Percentiles rank a stretch among this genome's conserved stretches.
These are phyloP conservation scores for Ornithoptera priamus DNA, from an alignment of 2,888 invertebrate species.

Conservation along the genomic window DNA sequence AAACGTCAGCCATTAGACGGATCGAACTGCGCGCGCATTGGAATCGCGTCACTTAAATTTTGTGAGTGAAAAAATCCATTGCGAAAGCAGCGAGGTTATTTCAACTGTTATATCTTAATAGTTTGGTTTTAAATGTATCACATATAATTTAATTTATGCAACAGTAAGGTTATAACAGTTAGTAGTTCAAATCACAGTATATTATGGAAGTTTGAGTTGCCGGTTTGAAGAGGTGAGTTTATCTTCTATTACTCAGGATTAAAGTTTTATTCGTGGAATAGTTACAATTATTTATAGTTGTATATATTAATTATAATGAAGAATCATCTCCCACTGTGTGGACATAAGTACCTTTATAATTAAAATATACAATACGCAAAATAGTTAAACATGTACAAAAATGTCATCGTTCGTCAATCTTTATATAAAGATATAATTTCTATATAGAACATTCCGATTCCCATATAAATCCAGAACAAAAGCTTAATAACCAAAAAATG, in stretches of 20 bases:
- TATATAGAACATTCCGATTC: too few species aligned
- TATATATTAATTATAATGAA: too few species aligned
- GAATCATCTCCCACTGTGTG: too few species aligned
- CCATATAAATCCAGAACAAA: too few species aligned
- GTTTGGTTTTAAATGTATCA: conserved; percentile 11
- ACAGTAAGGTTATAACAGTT: neutral
- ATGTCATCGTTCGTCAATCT: too few species aligned
- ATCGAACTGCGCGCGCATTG: conserved; percentile 69
- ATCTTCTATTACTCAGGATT: neutral
- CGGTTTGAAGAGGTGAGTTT: conserved; percentile 21
- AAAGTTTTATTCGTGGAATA: too few species aligned
- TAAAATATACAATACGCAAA: too few species aligned
- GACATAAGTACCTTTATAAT: too few species aligned
- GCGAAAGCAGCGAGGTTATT: conserved; percentile 51
- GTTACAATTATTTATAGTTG: too few species aligned
- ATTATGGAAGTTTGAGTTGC: conserved; percentile 19
- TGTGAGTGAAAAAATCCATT: conserved; percentile 54
- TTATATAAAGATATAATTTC: too few species aligned
- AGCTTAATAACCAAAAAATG: too few species aligned
- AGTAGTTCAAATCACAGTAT: neutral
- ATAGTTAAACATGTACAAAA: too few species aligned
- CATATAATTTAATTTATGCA: conserved; percentile 29
- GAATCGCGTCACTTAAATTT: conserved; percentile 46
- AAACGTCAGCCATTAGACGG: conserved; percentile 44
- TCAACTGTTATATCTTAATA: conserved; percentile 33